Conservation (phyloP, 2,888 invertebrate genomes). For the Sinhomidia bicolor region DNA sequence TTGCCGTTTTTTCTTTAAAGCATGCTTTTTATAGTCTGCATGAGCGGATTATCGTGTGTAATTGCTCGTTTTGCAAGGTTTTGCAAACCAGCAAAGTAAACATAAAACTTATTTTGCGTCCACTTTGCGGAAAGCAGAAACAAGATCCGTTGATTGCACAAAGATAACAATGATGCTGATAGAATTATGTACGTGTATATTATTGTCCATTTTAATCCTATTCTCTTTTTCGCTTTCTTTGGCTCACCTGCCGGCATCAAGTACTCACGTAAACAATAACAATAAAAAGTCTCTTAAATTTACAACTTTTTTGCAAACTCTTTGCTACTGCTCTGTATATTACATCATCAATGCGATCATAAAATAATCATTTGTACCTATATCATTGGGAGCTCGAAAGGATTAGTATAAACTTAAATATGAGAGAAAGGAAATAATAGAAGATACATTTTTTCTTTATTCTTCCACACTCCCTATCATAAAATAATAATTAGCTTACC, state of each 20-base stretch:
- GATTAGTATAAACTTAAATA: not conserved
- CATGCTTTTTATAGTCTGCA: no score
- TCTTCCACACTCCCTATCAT: no score
- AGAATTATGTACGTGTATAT: no score
- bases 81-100: conserved; percentile 38
- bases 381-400: not conserved
- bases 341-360: not conserved
- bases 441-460: not conserved
- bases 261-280: conserved; percentile 10
- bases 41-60: not conserved
- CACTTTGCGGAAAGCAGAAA: conserved; percentile 23
- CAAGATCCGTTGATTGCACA: conserved; percentile 2
- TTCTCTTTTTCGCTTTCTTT: not conserved
- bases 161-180: conserved; percentile 5
- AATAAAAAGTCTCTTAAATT: not conserved
- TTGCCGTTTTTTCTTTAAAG: conserved; percentile 10
- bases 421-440: not conserved
- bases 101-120: not conserved
- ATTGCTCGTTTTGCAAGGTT: conserved; percentile 43
- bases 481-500: conserved; percentile 10
- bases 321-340: not conserved
- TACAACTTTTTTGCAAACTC: not conserved
- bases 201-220: not conserved
- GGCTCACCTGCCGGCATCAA: not conserved
- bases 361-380: not conserved